Percentiles rank a stretch among this genome's conserved stretches.
These are phyloP conservation scores for Epirrita christyi DNA, from an alignment of 2,888 invertebrate species.

Conservation along the genomic window DNA sequence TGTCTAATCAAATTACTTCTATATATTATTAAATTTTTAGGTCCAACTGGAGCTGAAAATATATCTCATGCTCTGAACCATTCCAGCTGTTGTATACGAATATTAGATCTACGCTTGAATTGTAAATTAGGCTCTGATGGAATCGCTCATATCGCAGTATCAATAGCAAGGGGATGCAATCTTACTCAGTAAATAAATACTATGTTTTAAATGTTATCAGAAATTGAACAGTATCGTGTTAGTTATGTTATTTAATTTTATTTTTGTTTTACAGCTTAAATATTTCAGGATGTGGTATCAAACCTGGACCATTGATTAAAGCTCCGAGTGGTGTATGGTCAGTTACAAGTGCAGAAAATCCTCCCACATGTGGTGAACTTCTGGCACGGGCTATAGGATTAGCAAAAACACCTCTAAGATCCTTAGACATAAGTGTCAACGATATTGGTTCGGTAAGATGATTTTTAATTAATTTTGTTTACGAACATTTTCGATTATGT, in stretches of 20 bases:
- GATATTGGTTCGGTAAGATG: conserved; percentile 73
- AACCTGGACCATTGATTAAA: conserved; percentile 64
- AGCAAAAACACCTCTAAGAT: conserved; percentile 76
- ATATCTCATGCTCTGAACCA: conserved; percentile 73
- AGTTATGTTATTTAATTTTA: neutral
- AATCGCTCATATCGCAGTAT: conserved; percentile 72
- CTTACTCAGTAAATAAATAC: conserved; percentile 62
- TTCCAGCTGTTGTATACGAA: conserved; percentile 65
- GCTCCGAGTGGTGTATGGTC: conserved; percentile 81
- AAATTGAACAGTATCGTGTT: neutral
- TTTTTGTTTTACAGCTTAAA: conserved; percentile 63
- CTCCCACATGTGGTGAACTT: conserved; percentile 78
- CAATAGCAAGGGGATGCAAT: conserved; percentile 78
- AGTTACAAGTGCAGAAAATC: conserved; percentile 72
- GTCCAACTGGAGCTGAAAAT: conserved; percentile 69
- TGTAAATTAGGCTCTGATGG: conserved; percentile 75
- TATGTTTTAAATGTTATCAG: neutral
- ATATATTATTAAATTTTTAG: conserved; percentile 44
- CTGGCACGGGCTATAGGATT: conserved; percentile 78
- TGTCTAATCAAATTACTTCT: too few species aligned
- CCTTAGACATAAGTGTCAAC: conserved; percentile 78
- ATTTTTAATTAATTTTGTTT: too few species aligned
- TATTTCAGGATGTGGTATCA: conserved; percentile 79
- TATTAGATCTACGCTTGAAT: conserved; percentile 73
- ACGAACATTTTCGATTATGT: too few species aligned